Evolutionary conservation across 2,113 vertebrate species (phyloP), one percentile per base, ranked within the genome.

Genomic region (Lagopus muta): DNA sequence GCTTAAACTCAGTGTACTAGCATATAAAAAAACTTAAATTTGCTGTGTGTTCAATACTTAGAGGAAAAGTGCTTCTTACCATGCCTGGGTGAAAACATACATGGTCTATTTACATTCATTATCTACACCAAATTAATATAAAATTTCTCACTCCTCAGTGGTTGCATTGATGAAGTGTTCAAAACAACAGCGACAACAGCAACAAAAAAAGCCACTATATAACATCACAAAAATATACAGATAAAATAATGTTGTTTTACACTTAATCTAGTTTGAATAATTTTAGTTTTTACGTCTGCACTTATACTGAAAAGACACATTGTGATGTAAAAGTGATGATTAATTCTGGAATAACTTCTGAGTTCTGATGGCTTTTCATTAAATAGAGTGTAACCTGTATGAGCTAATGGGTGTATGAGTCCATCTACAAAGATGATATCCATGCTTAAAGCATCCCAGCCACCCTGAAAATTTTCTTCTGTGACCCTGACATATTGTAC

Each of bases 241-340:
- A 45, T 67, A 58, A 87, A 82, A 43, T 2, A 71, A n/a, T 15
- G 16, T 65, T 88, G 32, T 13, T 81, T 79, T 73, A 55, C 8
- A 43, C 15, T 65, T 81, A n/a, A 47, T 47, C 16, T 60, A 28
- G 74, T 76, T 65, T 9, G 40, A 1, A 58, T 43, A 72, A 20
- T 89, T 69, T 87, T 64, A 4, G 36, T 76, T 79, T 12, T 50
- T 61, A 25, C 32, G 36, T 34, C 58, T 57, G 32, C 57, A n/a
- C 40, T 58, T 45, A 28, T 71, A 48, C 18, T 57, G 43, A 66
- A 89, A 91, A 89, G 8, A 5, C 27, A 13, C 58, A 62, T 57
- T 12, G 50, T 34, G 78, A 93, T 73, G 89, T 92, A 81, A 89
- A 94, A 95, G 32, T 72, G 40, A 36, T 91, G 60, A 77, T 58